A percentile compares a stretch with the other conserved stretches of the same genome.
Conservation (phyloP, 2,888 invertebrate species). For the Cancer borealis region DNA sequence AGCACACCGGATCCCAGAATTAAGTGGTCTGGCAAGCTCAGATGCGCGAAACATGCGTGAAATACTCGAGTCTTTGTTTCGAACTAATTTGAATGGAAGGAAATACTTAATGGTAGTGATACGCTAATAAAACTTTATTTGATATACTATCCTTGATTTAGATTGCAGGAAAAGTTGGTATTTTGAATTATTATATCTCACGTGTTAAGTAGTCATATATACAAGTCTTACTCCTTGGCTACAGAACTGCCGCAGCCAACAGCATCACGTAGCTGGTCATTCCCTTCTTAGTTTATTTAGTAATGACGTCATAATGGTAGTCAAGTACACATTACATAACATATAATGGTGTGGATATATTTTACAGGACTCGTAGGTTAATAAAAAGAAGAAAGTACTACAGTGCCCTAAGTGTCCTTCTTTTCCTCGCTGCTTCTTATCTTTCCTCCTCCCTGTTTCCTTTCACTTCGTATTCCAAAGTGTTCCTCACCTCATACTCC, state of each 20-base stretch:
- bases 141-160: neutral
- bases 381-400: too few species aligned
- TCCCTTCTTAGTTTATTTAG: neutral
- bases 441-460: conserved; percentile 35
- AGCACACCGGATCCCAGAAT: neutral
- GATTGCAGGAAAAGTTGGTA: neutral
- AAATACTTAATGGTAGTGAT: neutral
- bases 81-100: neutral
- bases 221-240: neutral
- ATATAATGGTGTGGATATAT: too few species aligned
- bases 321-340: neutral
- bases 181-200: neutral
- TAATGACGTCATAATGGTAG: neutral
- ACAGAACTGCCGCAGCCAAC: neutral
- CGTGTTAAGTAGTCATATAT: neutral
- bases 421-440: conserved; percentile 38
- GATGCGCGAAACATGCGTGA: neutral
- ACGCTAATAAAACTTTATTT: neutral
- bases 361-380: too few species aligned
- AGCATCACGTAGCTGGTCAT: neutral
- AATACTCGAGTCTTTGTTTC: neutral
- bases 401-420: neutral
- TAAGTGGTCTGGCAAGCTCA: neutral
- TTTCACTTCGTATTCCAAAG: conserved; percentile 46
- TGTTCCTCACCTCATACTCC: conserved; percentile 57